Conservation (phyloP, 2,113 vertebrate genomes). For the Oreocharis arfaki region DNA sequence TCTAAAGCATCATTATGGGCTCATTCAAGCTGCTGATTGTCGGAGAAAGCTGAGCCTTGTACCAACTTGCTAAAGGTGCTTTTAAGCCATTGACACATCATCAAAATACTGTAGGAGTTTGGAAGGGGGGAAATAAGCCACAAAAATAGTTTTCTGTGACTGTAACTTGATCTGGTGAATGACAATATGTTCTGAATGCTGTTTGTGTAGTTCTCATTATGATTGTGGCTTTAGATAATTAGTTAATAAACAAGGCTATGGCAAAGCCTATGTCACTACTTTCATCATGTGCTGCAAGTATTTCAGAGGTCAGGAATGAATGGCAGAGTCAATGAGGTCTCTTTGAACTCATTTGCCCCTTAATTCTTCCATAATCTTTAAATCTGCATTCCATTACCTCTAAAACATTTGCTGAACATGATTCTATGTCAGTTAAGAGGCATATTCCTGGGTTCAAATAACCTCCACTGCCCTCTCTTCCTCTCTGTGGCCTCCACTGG, state of each 20-base stretch:
- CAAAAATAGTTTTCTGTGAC: conserved; percentile 11
- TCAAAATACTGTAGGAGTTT: neutral
- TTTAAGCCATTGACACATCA: conserved; percentile 13
- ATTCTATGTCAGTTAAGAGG: neutral
- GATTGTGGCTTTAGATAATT: neutral
- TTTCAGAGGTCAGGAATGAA: conserved; percentile 34
- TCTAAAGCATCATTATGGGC: neutral
- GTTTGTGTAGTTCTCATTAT: conserved; percentile 12
- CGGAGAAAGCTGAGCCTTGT: conserved; percentile 36
- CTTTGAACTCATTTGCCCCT: conserved; percentile 47
- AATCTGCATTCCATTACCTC: conserved; percentile 44
- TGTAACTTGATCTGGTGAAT: conserved; percentile 9
- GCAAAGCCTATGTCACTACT: neutral
- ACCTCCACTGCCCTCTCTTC: neutral
- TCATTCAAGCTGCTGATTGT: neutral
- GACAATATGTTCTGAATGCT: conserved; percentile 3
- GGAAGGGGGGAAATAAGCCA: neutral
- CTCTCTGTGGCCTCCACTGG: neutral
- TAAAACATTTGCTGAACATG: neutral
- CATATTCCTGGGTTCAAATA: conserved; percentile 6
- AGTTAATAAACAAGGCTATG: conserved; percentile 23
- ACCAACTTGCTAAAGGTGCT: neutral
- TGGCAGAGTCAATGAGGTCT: conserved; percentile 27
- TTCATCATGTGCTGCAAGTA: conserved; percentile 7
- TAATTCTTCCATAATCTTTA: conserved; percentile 10